Conservation (phyloP, 2,113 vertebrate genomes). For the Eulemur macaco region DNA sequence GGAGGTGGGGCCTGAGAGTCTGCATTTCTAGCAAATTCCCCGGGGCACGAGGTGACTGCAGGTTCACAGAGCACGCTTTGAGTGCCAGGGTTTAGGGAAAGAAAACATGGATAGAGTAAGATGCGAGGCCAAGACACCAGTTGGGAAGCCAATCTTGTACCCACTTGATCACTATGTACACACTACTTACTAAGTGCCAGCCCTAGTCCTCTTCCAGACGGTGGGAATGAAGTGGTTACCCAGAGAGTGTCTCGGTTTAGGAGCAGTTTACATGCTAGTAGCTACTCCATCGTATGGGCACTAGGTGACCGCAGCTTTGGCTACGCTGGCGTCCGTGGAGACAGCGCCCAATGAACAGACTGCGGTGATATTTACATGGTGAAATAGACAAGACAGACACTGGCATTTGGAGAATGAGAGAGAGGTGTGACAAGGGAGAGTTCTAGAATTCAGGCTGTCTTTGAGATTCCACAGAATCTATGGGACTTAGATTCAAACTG, state of each 20-base stretch:
- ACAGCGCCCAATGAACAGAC: background rate
- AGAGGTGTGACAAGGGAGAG: background rate
- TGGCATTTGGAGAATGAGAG: background rate
- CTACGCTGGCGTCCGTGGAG: background rate
- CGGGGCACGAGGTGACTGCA: rapidly evolving
- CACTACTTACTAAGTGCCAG: background rate
- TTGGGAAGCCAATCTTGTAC: background rate
- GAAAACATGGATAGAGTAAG: background rate
- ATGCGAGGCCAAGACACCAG: background rate
- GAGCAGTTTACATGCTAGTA: no score
- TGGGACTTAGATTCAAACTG: background rate
- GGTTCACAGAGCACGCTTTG: background rate
- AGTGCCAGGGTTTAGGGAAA: background rate
- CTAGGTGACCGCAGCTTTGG: background rate
- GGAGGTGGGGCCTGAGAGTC: background rate
- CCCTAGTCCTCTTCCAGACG: background rate
- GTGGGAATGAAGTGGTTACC: background rate
- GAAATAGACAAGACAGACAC: background rate
- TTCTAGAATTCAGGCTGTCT: background rate
- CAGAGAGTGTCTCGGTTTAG: background rate
- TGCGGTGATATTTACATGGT: background rate
- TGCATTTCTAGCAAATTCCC: background rate
- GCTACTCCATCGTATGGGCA: no score
- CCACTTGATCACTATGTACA: background rate
- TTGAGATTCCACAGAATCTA: background rate